Evolutionary conservation across 2,113 vertebrate genomes (phyloP).

Genomic region (Capreolus pygargus): DNA sequence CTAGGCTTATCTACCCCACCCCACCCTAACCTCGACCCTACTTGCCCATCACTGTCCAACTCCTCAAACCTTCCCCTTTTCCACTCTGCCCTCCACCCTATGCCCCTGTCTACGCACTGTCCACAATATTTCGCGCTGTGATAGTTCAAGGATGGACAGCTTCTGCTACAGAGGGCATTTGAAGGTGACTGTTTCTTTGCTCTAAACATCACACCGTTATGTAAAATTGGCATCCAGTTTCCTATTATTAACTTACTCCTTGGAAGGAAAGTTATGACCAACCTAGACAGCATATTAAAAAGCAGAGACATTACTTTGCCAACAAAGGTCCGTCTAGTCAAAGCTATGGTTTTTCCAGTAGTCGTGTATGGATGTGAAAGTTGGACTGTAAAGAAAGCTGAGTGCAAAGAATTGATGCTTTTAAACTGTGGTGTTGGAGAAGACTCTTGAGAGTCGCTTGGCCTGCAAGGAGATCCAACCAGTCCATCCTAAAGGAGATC

Average conservation of each 20-base stretch:
- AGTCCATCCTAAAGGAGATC: background rate
- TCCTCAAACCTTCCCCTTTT: background rate
- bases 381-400: background rate
- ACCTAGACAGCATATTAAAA: background rate
- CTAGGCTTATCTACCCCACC: too few species aligned
- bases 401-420: background rate
- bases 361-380: background rate
- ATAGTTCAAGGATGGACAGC: background rate
- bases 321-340: background rate
- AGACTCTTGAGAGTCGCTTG: background rate
- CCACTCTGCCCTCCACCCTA: background rate
- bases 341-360: background rate
- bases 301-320: background rate
- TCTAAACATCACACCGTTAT: background rate
- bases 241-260: background rate
- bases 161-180: background rate
- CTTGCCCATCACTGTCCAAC: too few species aligned
- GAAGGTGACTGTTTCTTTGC: background rate
- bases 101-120: background rate
- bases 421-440: background rate
- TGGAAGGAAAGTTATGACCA: background rate
- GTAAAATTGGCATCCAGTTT: background rate
- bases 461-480: background rate
- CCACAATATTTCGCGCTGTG: background rate
- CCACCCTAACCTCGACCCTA: too few species aligned